Conservation (phyloP, 2,113 vertebrate genomes). For the Varanus komodoensis region DNA sequence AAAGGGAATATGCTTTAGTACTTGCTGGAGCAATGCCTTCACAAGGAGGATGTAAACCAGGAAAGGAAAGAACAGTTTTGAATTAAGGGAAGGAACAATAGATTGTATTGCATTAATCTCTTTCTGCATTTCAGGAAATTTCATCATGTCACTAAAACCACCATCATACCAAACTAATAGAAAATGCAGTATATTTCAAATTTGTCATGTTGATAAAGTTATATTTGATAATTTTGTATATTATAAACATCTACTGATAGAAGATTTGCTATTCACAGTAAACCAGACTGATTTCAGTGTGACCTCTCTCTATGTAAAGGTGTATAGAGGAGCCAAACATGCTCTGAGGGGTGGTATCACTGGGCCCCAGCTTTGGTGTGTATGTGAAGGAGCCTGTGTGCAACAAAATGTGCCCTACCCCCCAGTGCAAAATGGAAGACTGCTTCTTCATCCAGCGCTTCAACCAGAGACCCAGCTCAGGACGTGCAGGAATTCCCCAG, state of each 20-base stretch:
- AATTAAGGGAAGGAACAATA: slow-evolving; percentile 49
- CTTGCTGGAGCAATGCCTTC: slow-evolving; percentile 34
- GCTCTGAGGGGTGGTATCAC: too few species aligned
- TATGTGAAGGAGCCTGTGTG: too few species aligned
- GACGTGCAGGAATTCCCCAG: too few species aligned
- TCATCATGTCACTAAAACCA: slow-evolving; percentile 28
- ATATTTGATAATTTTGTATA: too few species aligned
- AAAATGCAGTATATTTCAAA: slow-evolving; percentile 31
- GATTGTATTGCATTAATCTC: slow-evolving; percentile 28
- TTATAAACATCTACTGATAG: background rate
- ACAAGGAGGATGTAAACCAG: slow-evolving; percentile 35
- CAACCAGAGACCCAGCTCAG: too few species aligned
- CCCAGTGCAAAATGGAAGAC: too few species aligned
- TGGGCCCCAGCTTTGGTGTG: too few species aligned
- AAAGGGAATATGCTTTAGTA: slow-evolving; percentile 12
- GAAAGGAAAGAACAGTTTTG: slow-evolving; percentile 42
- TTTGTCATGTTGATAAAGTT: slow-evolving; percentile 44
- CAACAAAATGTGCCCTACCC: too few species aligned
- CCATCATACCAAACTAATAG: slow-evolving; percentile 33
- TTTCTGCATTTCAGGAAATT: slow-evolving; percentile 16
- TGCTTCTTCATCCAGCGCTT: too few species aligned
- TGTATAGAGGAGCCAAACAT: background rate
- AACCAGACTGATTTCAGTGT: background rate
- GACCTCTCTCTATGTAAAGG: background rate
- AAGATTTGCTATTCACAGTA: background rate